These are phyloP conservation scores for Mystacides longicornis DNA, from an alignment of 2,888 invertebrate species.

Conservation along the genomic window DNA sequence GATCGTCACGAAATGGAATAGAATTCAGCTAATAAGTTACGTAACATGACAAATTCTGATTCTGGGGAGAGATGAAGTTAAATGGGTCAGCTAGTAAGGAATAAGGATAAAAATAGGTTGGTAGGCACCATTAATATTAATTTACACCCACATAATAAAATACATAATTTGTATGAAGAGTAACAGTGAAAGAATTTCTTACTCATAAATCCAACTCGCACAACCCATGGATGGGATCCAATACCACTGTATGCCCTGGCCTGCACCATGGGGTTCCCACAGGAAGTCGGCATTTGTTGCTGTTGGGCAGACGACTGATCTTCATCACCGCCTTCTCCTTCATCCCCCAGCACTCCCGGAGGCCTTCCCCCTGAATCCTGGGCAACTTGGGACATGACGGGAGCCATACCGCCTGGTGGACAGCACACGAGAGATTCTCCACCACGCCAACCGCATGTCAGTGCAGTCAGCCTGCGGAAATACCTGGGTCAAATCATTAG, in stretches of 20 bases:
- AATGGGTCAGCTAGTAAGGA: no score
- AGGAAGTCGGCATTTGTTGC: slow-evolving; percentile 32
- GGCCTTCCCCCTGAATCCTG: not conserved
- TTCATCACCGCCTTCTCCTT: slow-evolving; percentile 5
- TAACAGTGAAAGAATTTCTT: slow-evolving; percentile 32
- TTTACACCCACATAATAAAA: no score
- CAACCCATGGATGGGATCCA: slow-evolving; percentile 71
- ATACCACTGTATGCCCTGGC: slow-evolving; percentile 58
- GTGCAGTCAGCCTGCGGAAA: slow-evolving; percentile 48
- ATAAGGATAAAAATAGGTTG: no score
- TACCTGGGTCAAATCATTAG: slow-evolving; percentile 32
- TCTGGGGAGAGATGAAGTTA: no score
- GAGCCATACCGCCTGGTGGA: slow-evolving; percentile 44
- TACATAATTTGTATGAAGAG: no score
- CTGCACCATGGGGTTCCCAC: slow-evolving; percentile 59
- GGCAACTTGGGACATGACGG: not conserved
- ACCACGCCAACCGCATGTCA: slow-evolving; percentile 54
- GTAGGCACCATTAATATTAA: no score
- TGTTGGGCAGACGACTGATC: slow-evolving; percentile 1
- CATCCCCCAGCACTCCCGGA: slow-evolving; percentile 20
- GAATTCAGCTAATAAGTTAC: no score
- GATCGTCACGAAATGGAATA: no score
- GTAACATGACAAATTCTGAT: no score
- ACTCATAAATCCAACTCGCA: slow-evolving; percentile 70
- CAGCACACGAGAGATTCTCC: slow-evolving; percentile 55